Conservation (phyloP, 2,888 invertebrate genomes). For the Congeria kusceri region DNA sequence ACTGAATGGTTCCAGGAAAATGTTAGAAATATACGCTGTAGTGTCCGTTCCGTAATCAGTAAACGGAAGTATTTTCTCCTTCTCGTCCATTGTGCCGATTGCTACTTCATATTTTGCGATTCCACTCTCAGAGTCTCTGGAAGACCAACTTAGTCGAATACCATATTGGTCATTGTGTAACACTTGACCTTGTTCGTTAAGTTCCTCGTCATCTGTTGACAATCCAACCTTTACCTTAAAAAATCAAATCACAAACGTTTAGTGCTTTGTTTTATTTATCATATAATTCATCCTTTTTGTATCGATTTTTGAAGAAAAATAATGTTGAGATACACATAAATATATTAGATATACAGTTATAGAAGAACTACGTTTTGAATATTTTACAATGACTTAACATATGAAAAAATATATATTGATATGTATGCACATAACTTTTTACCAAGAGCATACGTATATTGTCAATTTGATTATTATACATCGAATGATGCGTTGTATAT, state of each 20-base stretch:
- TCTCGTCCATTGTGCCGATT: slow-evolving; percentile 47
- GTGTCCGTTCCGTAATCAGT: slow-evolving; percentile 44
- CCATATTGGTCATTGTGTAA: slow-evolving; percentile 66
- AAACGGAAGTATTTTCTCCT: slow-evolving; percentile 25
- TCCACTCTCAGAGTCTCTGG: slow-evolving; percentile 70
- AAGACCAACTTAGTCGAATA: slow-evolving; percentile 66
- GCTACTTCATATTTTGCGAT: slow-evolving; percentile 59
- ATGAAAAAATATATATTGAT: too few relatives aligned
- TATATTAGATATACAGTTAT: too few relatives aligned
- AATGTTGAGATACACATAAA: too few relatives aligned
- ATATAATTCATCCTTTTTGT: too few relatives aligned
- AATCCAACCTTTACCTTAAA: slow-evolving; percentile 62
- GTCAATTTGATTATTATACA: too few relatives aligned
- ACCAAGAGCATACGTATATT: too few relatives aligned
- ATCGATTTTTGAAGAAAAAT: slow-evolving; percentile 5
- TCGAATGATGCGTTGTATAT: background rate
- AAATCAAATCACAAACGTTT: background rate
- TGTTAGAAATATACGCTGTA: slow-evolving; percentile 45
- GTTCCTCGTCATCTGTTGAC: slow-evolving; percentile 68
- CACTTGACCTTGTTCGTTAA: slow-evolving; percentile 59
- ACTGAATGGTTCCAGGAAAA: slow-evolving; percentile 45
- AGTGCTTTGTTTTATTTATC: background rate
- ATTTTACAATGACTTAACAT: too few relatives aligned
- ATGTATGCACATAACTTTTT: too few relatives aligned
- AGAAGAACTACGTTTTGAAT: too few relatives aligned